phyloP scores from a whole-genome alignment of 2,888 invertebrate genomes.

The Hedychridium roseum region DNA sequence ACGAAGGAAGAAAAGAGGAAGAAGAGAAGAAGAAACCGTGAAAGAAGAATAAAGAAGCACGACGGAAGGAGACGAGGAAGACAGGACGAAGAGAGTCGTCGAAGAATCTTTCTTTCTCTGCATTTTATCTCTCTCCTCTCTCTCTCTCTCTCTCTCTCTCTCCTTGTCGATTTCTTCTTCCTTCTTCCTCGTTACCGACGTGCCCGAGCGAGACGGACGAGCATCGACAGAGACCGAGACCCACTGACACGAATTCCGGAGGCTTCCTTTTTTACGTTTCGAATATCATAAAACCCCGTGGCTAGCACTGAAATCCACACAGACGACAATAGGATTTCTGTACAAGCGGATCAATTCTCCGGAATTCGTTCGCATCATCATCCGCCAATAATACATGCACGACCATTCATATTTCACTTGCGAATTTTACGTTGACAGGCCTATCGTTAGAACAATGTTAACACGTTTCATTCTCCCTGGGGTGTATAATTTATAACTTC shows the following conservation, averaged over 20 bases:
- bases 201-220: slow-evolving; percentile 19
- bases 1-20: too few relatives aligned
- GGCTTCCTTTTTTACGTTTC: slow-evolving; percentile 62
- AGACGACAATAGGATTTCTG: slow-evolving; percentile 52
- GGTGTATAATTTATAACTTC: too few relatives aligned
- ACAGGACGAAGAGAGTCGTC: slow-evolving; percentile 6
- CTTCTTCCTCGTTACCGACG: background rate
- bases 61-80: slow-evolving; percentile 2
- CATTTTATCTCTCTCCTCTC: slow-evolving; percentile 15
- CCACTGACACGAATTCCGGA: slow-evolving; percentile 60
- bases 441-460: too few relatives aligned
- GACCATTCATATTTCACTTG: too few relatives aligned
- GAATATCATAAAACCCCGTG: slow-evolving; percentile 62
- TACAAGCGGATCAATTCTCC: too few relatives aligned
- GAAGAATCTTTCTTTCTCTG: slow-evolving; percentile 17
- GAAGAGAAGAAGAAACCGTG: too few relatives aligned
- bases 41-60: slow-evolving; percentile 18
- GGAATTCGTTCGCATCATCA: too few relatives aligned
- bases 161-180: slow-evolving; percentile 1
- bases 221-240: slow-evolving; percentile 48
- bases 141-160: slow-evolving; percentile 11
- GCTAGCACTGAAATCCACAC: slow-evolving; percentile 46
- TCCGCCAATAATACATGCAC: too few relatives aligned
- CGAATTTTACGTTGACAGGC: too few relatives aligned
- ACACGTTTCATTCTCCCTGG: too few relatives aligned